These are phyloP conservation scores for Grapholita molesta DNA, from an alignment of 1,140 invertebrate species.

Conservation along the genomic window DNA sequence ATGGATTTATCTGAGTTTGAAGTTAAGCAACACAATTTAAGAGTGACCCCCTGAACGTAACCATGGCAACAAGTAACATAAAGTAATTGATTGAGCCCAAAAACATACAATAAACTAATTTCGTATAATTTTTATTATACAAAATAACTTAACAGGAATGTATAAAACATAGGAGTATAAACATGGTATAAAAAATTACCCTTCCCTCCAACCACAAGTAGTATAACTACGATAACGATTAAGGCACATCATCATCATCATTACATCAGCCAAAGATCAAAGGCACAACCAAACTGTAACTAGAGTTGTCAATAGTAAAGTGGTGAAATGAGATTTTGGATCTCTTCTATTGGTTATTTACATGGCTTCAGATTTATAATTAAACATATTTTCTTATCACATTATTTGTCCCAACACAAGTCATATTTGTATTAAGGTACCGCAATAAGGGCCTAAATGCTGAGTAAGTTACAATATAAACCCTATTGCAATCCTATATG, in stretches of 20 bases:
- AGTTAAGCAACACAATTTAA: too few species aligned
- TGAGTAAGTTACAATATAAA: neutral
- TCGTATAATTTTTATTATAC: neutral
- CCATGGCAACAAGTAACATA: too few species aligned
- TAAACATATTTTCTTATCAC: neutral
- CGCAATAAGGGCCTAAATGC: neutral
- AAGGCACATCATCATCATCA: too few species aligned
- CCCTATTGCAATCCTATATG: neutral
- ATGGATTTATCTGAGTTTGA: too few species aligned
- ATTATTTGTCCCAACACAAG: neutral
- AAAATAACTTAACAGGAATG: neutral
- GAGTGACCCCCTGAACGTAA: too few species aligned
- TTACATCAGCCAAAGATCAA: too few species aligned
- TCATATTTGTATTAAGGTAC: neutral
- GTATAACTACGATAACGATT: neutral
- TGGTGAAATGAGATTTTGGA: too few species aligned
- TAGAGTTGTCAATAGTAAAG: too few species aligned
- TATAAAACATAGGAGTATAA: neutral
- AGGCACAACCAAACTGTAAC: neutral
- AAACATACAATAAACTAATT: neutral
- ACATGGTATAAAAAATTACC: neutral
- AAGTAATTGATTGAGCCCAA: too few species aligned
- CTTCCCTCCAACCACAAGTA: neutral
- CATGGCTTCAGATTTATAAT: too few species aligned
- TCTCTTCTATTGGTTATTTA: too few species aligned